Evolutionary conservation across 2,888 invertebrate species (phyloP).

Genomic region (Ormyrus pomaceus): DNA sequence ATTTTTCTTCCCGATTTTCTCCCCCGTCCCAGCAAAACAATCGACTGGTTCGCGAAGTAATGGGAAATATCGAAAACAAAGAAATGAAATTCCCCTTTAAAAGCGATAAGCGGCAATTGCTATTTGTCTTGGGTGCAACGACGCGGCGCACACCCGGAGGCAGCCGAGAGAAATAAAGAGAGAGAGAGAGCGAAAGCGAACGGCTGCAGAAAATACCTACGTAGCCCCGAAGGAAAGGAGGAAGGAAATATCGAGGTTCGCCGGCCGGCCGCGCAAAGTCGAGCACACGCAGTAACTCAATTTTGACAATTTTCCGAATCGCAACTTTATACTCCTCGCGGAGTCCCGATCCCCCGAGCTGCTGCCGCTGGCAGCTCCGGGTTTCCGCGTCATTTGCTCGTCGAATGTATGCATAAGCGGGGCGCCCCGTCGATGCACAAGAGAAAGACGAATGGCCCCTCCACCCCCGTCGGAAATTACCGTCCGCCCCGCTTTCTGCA

Average conservation of each 20-base stretch:
- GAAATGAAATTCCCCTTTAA: constrained; percentile 23
- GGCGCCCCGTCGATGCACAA: too few relatives aligned
- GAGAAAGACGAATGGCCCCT: too few relatives aligned
- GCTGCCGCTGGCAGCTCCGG: neutral
- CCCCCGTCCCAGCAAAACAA: neutral
- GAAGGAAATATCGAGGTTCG: constrained; percentile 3
- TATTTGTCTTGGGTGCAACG: constrained; percentile 28
- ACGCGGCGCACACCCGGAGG: neutral
- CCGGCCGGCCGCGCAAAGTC: constrained; percentile 3
- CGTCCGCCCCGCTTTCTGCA: neutral
- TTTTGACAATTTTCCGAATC: constrained; percentile 43
- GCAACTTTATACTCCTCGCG: constrained; percentile 2
- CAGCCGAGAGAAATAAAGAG: neutral
- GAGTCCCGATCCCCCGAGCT: neutral
- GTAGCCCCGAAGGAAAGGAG: neutral
- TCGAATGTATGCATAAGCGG: neutral
- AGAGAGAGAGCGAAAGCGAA: neutral
- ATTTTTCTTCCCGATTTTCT: neutral
- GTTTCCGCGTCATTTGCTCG: constrained; percentile 26
- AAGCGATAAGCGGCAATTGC: constrained; percentile 24
- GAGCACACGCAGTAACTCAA: constrained; percentile 23
- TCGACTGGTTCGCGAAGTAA: neutral
- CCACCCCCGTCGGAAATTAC: neutral
- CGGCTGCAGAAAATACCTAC: neutral
- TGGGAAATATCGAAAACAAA: constrained; percentile 3